These are phyloP conservation scores for Micrasema minimum DNA, from an alignment of 1,140 invertebrate genomes.

Conservation along the genomic window DNA sequence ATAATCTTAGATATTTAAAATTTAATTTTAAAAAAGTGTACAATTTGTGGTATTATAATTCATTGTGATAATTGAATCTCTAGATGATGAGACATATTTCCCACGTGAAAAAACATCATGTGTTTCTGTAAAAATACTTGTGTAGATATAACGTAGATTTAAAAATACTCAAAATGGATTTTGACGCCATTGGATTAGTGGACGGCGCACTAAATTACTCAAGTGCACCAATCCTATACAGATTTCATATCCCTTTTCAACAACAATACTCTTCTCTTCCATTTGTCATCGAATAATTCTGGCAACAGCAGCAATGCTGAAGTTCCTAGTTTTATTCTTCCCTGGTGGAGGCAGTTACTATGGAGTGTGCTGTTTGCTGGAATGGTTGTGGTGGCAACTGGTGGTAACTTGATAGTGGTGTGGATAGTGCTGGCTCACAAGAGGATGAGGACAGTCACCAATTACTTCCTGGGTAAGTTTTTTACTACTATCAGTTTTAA, in stretches of 20 bases:
- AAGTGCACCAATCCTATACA: not conserved
- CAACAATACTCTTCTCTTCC: constrained; percentile 10
- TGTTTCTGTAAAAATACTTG: not conserved
- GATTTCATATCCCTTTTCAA: constrained; percentile 48
- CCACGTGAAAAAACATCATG: not conserved
- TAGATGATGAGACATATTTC: too few relatives aligned
- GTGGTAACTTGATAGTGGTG: constrained; percentile 93
- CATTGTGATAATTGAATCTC: too few relatives aligned
- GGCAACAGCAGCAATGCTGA: constrained; percentile 18
- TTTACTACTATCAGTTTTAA: too few relatives aligned
- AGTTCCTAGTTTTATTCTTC: constrained; percentile 72
- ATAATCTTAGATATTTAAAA: too few relatives aligned
- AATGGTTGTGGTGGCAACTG: constrained; percentile 92
- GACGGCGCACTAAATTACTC: not conserved
- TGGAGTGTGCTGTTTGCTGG: constrained; percentile 86
- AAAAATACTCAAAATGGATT: constrained; percentile 20
- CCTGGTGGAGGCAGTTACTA: constrained; percentile 86
- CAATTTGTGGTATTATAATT: too few relatives aligned
- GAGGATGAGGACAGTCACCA: constrained; percentile 94
- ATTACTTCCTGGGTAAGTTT: constrained; percentile 85
- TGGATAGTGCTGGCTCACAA: constrained; percentile 94
- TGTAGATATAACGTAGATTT: constrained; percentile 16
- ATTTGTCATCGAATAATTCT: not conserved
- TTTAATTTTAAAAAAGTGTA: too few relatives aligned
- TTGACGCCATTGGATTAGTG: not conserved